Base-by-base conservation (phyloP, 2,888 invertebrate genomes). In the Callimorpha dominula region DNA sequence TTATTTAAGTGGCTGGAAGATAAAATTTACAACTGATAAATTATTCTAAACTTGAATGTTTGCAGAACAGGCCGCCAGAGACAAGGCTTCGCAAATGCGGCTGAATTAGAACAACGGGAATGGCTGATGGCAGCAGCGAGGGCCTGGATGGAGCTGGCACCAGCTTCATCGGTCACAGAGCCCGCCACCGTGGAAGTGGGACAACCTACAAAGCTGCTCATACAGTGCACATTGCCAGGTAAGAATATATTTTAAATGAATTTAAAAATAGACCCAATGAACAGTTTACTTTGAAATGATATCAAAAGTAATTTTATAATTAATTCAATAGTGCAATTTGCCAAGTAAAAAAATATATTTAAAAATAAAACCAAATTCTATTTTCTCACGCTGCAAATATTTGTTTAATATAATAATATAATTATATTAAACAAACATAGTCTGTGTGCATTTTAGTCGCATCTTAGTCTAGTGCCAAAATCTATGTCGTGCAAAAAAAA, bases 91-190 rank as follows among this genome's bases (percentile, higher is more conserved):
- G 92, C 94, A 17, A 92, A 87, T 54, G 87, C 91, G 1, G 90
- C 91, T 0, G 93, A 94, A 74, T 75, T 90, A 67, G 95, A 96
- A 84, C 96, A 89, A 87, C 94, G 94, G 54, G 96, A 92, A 73
- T 90, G 88, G 90, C 86, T 93, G 86, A 85, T 96, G 95, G 95
- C 94, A 68, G 95, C 96, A 7, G 97, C 97, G 0, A 94, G 97
- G 68, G 97, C 97, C 63, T 97, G 97, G 97, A 96, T 98, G 95
- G 97, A 97, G 86, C 95, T 98, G 80, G 95, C 96, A 0, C 96
- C 96, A 0, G 93, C 92, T 0, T 87, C 86, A 3, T 87, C 91
- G 0, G 89, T 90, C 31, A 81, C 86, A 14, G 96, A 96, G 79
- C 95, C 96, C 0, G 93, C 93, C 15, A 96, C 96, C 7, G 96